Percentiles rank a stretch among this genome's conserved stretches.
Evolutionary conservation across 2,888 invertebrate species (phyloP).

Genomic region (Agriopis marginaria): DNA sequence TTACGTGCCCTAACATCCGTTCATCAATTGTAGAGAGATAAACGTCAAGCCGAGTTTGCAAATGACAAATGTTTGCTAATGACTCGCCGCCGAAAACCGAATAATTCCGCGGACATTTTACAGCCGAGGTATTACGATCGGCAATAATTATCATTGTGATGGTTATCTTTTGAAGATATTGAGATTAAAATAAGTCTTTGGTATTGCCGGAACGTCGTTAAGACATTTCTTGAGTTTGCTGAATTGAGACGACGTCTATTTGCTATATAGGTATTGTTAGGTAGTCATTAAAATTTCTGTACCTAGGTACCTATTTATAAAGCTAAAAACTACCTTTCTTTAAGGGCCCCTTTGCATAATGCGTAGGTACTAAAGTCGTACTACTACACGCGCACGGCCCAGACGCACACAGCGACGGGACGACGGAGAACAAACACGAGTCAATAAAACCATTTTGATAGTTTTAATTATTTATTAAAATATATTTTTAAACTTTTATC

Average conservation of each 20-base stretch:
- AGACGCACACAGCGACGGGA: too few relatives aligned
- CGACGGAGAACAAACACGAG: too few relatives aligned
- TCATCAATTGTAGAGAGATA: slow-evolving; percentile 81
- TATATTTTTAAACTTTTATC: too few relatives aligned
- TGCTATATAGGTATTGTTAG: slow-evolving; percentile 2
- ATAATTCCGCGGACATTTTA: slow-evolving; percentile 72
- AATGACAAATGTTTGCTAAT: slow-evolving; percentile 84
- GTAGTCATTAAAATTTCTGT: slow-evolving; percentile 9
- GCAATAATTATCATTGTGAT: slow-evolving; percentile 61
- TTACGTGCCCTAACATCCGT: slow-evolving; percentile 78
- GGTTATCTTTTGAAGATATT: slow-evolving; percentile 55
- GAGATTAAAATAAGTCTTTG: slow-evolving; percentile 54
- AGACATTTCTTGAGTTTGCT: slow-evolving; percentile 34
- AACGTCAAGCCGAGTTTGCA: slow-evolving; percentile 79
- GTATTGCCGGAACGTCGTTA: slow-evolving; percentile 46
- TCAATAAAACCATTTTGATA: too few relatives aligned
- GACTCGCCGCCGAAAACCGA: slow-evolving; percentile 72
- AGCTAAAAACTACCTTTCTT: neutral
- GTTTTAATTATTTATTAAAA: too few relatives aligned
- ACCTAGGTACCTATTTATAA: neutral
- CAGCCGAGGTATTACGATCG: slow-evolving; percentile 59
- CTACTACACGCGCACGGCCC: too few relatives aligned
- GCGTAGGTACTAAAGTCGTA: too few relatives aligned
- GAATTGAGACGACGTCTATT: slow-evolving; percentile 6
- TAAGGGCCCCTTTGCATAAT: too few relatives aligned